Evolutionary conservation across 2,888 invertebrate species (phyloP).

Genomic region (Rhagophthalmus giganteus): DNA sequence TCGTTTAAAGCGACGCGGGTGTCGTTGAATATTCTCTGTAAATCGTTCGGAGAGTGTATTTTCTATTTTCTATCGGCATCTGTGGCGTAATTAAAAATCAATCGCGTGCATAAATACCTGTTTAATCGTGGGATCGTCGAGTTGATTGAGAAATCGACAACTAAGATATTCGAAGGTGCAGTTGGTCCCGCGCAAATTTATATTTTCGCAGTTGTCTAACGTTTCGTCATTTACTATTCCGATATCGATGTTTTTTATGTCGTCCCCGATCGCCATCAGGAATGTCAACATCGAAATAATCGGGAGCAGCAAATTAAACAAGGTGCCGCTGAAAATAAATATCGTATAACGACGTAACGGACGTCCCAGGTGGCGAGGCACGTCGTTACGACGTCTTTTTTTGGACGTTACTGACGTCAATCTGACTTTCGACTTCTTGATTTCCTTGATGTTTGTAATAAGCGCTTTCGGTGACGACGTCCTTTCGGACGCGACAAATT

Average conservation of each 20-base stretch:
- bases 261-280: constrained; percentile 78
- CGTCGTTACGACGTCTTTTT: no score
- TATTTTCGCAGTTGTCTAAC: constrained; percentile 38
- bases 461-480: no score
- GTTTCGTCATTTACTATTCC: constrained; percentile 81
- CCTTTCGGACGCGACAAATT: no score
- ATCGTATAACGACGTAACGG: neutral
- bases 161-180: constrained; percentile 63
- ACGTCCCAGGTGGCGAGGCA: no score
- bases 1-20: constrained; percentile 59
- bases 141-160: constrained; percentile 63
- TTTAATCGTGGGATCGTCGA: constrained; percentile 62
- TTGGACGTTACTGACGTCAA: no score
- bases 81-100: no score
- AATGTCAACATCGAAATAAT: constrained; percentile 80
- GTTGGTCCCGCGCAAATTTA: constrained; percentile 40
- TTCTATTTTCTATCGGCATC: no score
- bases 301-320: constrained; percentile 82
- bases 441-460: no score
- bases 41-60: no score
- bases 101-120: no score
- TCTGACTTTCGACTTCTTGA: no score
- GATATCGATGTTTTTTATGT: constrained; percentile 71
- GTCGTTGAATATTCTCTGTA: constrained; percentile 59
- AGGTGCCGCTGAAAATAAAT: constrained; percentile 66